Conservation (phyloP, 2,797 vertebrate genomes). For the Channa striata region DNA sequence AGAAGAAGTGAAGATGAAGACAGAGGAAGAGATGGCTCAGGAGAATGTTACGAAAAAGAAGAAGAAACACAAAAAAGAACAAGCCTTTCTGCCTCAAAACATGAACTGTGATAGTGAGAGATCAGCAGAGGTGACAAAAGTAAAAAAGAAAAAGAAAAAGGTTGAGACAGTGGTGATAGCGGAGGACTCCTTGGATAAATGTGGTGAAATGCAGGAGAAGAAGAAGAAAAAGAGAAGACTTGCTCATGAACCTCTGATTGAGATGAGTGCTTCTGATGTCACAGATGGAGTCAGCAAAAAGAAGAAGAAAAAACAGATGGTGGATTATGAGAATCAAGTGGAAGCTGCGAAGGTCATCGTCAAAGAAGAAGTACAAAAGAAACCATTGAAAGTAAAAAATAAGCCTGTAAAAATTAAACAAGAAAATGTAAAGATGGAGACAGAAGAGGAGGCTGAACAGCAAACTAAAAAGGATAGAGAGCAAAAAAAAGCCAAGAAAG, state of each 20-base stretch:
- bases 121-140: slow-evolving; percentile 16
- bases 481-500: slow-evolving; percentile 51
- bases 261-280: neutral
- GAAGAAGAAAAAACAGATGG: slow-evolving; percentile 43
- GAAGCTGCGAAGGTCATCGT: neutral
- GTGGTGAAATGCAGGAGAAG: slow-evolving; percentile 19
- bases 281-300: slow-evolving; percentile 23
- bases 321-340: neutral
- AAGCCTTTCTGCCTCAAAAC: slow-evolving; percentile 1
- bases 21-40: slow-evolving; percentile 12
- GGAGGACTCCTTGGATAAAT: neutral
- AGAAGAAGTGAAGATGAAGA: slow-evolving; percentile 29
- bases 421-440: slow-evolving; percentile 1
- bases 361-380: slow-evolving; percentile 22
- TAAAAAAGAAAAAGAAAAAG: slow-evolving; percentile 46
- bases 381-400: slow-evolving; percentile 42
- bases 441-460: slow-evolving; percentile 24
- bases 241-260: slow-evolving; percentile 3
- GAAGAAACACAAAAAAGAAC: slow-evolving; percentile 57
- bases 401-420: slow-evolving; percentile 24
- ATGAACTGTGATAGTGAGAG: neutral
- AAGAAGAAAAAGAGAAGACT: slow-evolving; percentile 50
- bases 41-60: slow-evolving; percentile 46
- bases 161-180: neutral
- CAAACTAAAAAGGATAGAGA: neutral